These are phyloP conservation scores for Dolichoris vasculosae DNA, from an alignment of 1,140 invertebrate species.

Conservation along the genomic window DNA sequence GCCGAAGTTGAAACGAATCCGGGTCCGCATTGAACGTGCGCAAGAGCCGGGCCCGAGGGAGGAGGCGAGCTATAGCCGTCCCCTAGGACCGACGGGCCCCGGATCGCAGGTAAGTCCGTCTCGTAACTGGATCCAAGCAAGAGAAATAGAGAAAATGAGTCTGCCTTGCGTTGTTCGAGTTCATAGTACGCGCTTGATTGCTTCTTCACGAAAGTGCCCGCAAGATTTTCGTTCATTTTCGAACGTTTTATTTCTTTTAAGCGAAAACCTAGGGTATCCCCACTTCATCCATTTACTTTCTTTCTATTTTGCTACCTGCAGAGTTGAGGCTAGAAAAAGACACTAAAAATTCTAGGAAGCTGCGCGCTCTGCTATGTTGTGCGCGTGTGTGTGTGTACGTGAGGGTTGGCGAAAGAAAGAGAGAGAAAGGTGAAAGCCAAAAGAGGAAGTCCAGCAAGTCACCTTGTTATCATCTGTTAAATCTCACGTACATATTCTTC, in stretches of 20 bases:
- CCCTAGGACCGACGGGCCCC: background rate
- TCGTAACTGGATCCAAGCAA: background rate
- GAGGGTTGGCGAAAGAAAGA: background rate
- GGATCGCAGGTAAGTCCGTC: background rate
- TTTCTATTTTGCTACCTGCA: background rate
- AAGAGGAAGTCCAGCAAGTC: background rate
- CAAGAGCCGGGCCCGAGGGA: background rate
- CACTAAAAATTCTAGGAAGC: background rate
- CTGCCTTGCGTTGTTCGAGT: too few species aligned
- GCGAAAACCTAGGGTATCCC: too few species aligned
- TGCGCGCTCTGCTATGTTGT: background rate
- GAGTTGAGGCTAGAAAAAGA: background rate
- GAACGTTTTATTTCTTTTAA: too few species aligned
- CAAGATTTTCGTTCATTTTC: too few species aligned
- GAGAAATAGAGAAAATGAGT: background rate
- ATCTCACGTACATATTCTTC: slow-evolving; percentile 27
- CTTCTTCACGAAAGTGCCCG: too few species aligned
- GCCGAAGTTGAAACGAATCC: background rate
- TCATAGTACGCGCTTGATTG: too few species aligned
- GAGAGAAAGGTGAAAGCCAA: background rate
- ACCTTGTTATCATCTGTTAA: slow-evolving; percentile 24
- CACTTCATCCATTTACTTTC: background rate
- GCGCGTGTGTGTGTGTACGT: too few species aligned
- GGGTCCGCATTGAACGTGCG: background rate
- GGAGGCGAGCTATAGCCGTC: background rate